These are phyloP conservation scores for Octomys mimax DNA, from an alignment of 2,797 vertebrate genomes.

Conservation along the genomic window DNA sequence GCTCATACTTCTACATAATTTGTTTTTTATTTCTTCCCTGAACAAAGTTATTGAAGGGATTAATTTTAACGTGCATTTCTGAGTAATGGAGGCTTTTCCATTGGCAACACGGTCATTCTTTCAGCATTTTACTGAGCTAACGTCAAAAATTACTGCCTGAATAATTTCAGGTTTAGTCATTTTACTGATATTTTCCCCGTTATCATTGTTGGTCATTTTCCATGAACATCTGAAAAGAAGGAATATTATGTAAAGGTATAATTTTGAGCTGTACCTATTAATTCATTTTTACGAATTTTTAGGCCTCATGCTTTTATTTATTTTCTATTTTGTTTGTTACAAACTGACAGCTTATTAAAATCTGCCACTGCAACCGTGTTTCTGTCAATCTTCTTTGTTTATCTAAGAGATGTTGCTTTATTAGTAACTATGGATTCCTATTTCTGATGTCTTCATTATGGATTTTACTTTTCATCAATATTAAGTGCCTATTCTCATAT, in stretches of 20 bases:
- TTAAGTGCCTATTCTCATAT: conserved; percentile 39
- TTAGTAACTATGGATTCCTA: conserved; percentile 29
- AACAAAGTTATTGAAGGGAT: background rate
- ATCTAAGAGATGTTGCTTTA: conserved; percentile 16
- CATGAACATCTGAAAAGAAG: background rate
- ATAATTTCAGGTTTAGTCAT: background rate
- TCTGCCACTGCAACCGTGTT: background rate
- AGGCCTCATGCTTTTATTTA: background rate
- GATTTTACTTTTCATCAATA: conserved; percentile 63
- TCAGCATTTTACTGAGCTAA: background rate
- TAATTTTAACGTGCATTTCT: background rate
- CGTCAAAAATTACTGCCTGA: background rate
- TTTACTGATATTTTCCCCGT: background rate
- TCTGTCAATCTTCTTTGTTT: background rate
- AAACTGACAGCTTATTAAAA: conserved; percentile 22
- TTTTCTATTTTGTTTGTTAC: conserved; percentile 8
- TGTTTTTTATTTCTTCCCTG: background rate
- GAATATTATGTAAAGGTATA: background rate
- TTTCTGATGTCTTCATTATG: conserved; percentile 6
- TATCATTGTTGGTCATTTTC: background rate
- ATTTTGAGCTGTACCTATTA: background rate
- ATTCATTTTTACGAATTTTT: conserved; percentile 36
- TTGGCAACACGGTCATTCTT: background rate
- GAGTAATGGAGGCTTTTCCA: background rate
- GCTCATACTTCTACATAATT: background rate